Evolutionary conservation across 1,140 invertebrate genomes (phyloP), one percentile per base, ranked within the genome.

Genomic region (Brachionus manjavacas): DNA sequence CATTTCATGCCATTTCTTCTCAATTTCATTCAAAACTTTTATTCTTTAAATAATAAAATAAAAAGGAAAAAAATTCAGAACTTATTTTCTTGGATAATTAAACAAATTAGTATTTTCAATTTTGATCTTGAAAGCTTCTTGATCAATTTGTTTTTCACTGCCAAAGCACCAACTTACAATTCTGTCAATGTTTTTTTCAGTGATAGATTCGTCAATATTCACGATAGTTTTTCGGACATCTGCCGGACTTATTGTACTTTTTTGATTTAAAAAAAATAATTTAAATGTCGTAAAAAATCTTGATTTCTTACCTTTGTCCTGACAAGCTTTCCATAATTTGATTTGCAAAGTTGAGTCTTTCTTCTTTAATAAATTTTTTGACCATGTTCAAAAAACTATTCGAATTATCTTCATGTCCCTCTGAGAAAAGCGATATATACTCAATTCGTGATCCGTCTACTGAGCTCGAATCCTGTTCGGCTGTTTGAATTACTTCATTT

Each of bases 141-240:
- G 11, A 11, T 76, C 79, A 20, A 81, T 25, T 68, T 81, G 52
- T 64, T 60, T 68, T 25, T 81, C 52, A 28, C 3, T 39, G 4
- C 35, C 35, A 35, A 81, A 66, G 60, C 79, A 81, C 79, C 79
- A 81, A 41, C 52, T 64, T 14, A 81, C 4, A 81, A 81, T 81
- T 81, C 64, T 81, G 11, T 81, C 79, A 31, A 81, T 64, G 16
- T 20, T 25, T 81, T 68, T 60, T 8, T 81, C 79, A 64, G 4
- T n/a, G 7, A 81, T 81, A 23, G 79, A 64, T 20, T 60, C 52
- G 31, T 81, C 79, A 46, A 64, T 11, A 41, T 20, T 64, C 8
- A 6, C 41, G 1, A 81, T 81, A 35, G 64, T 14, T 39, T 81
- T 81, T 64, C 41, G 31, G 12, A 81, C 49, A 41, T 81, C 79